A percentile compares a stretch with the other conserved stretches of the same genome.
Evolutionary conservation across 2,113 vertebrate genomes (phyloP).

Genomic region (Prunella fulvescens): DNA sequence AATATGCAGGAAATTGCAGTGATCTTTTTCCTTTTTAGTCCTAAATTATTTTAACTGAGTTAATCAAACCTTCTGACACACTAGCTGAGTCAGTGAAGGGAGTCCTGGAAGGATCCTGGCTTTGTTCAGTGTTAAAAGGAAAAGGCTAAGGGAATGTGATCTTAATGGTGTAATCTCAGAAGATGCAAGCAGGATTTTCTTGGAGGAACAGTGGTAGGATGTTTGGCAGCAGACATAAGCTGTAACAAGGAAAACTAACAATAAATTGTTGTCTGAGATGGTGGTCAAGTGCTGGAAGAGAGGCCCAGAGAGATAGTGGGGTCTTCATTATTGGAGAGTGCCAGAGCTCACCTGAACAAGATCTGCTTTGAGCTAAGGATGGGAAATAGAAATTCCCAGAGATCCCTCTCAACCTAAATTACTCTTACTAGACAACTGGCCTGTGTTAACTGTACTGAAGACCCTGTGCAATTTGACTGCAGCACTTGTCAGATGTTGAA

Average conservation of each 20-base stretch:
- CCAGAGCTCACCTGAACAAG: not conserved
- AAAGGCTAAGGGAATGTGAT: not conserved
- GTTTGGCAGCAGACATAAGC: not conserved
- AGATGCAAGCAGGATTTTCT: not conserved
- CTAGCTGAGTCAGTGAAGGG: not conserved
- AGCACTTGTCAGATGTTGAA: fast-evolving
- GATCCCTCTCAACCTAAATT: not conserved
- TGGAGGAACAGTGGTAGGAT: not conserved
- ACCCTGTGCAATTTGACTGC: not conserved
- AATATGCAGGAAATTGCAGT: not conserved
- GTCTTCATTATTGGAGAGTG: not conserved
- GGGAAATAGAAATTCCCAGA: not conserved
- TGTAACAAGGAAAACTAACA: not conserved
- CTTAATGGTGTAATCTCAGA: not conserved
- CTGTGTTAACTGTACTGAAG: not conserved
- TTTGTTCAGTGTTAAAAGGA: not conserved
- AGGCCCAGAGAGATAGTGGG: not conserved
- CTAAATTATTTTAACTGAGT: not conserved
- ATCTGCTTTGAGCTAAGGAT: not conserved
- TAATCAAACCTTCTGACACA: not conserved
- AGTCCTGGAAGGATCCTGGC: not conserved
- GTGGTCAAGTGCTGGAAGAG: not conserved
- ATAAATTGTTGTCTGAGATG: not conserved
- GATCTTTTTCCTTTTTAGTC: not conserved
- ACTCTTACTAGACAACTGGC: not conserved